Conservation (phyloP, 2,888 invertebrate species). For the Parelbella ahira region DNA sequence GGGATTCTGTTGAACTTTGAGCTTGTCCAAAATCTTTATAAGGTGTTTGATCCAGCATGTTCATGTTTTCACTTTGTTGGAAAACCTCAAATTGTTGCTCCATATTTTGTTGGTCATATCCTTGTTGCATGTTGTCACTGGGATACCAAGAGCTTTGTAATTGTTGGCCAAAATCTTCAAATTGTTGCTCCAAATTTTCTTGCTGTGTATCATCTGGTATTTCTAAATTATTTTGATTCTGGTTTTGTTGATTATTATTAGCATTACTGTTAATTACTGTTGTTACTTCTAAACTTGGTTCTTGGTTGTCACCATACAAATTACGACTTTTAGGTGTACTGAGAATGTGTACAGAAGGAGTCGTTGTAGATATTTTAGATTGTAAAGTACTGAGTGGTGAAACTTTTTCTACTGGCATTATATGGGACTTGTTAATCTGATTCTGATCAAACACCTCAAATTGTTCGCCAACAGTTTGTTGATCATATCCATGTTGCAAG, state of each 20-base stretch:
- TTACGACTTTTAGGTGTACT: no score
- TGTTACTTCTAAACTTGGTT: conserved; percentile 6
- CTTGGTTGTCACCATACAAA: conserved; percentile 1
- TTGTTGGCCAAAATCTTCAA: conserved; percentile 31
- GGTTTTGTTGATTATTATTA: not conserved
- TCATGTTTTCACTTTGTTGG: conserved; percentile 17
- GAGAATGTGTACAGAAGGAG: no score
- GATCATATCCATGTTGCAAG: conserved; percentile 27
- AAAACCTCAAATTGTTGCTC: conserved; percentile 32
- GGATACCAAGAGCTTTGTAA: conserved; percentile 30
- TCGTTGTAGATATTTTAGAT: no score
- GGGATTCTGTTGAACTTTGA: not conserved
- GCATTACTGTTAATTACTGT: conserved; percentile 10
- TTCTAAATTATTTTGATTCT: conserved; percentile 5
- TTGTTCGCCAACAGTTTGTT: conserved; percentile 32
- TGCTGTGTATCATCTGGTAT: conserved; percentile 26
- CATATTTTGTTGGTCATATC: conserved; percentile 30
- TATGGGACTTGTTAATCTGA: conserved; percentile 22
- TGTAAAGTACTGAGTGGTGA: no score
- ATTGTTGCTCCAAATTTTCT: conserved; percentile 32
- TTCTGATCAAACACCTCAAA: conserved; percentile 25
- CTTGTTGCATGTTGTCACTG: conserved; percentile 27
- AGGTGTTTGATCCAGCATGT: not conserved
- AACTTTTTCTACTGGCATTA: conserved; percentile 38
- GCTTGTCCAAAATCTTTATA: conserved; percentile 9